These are phyloP conservation scores for Matsumurasca onukii DNA, from an alignment of 1,140 invertebrate genomes.

Conservation along the genomic window DNA sequence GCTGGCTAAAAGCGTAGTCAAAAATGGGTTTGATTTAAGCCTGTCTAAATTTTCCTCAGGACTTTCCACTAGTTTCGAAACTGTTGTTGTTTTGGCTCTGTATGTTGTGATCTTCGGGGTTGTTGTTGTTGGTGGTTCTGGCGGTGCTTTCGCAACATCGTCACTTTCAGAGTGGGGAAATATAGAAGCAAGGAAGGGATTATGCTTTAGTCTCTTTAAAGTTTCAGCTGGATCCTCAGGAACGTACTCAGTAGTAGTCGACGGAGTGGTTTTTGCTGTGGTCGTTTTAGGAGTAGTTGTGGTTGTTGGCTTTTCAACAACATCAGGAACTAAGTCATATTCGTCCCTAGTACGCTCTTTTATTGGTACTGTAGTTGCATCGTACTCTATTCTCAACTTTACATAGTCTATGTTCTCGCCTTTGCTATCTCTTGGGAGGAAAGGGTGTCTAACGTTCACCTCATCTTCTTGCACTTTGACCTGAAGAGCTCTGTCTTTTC, in stretches of 20 bases:
- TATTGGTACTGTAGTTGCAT: background rate
- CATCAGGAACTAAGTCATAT: background rate
- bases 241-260: constrained; percentile 14
- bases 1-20: background rate
- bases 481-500: background rate
- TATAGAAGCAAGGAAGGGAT: constrained; percentile 8
- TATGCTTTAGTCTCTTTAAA: background rate
- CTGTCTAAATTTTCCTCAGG: background rate
- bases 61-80: background rate
- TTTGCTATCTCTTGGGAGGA: constrained; percentile 25
- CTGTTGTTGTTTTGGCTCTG: background rate
- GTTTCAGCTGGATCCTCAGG: constrained; percentile 1
- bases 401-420: constrained; percentile 17
- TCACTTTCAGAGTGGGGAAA: background rate
- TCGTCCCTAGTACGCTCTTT: background rate
- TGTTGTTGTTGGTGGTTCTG: background rate
- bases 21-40: constrained; percentile 11
- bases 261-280: background rate
- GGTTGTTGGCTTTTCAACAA: constrained; percentile 8
- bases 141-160: background rate
- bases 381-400: constrained; percentile 4
- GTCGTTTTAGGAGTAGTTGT: background rate
- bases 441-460: constrained; percentile 31
- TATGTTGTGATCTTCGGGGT: constrained; percentile 5
- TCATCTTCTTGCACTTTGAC: constrained; percentile 9